phyloP scores from a whole-genome alignment of 2,888 invertebrate species.

The Lamellibrachia satsuma region DNA sequence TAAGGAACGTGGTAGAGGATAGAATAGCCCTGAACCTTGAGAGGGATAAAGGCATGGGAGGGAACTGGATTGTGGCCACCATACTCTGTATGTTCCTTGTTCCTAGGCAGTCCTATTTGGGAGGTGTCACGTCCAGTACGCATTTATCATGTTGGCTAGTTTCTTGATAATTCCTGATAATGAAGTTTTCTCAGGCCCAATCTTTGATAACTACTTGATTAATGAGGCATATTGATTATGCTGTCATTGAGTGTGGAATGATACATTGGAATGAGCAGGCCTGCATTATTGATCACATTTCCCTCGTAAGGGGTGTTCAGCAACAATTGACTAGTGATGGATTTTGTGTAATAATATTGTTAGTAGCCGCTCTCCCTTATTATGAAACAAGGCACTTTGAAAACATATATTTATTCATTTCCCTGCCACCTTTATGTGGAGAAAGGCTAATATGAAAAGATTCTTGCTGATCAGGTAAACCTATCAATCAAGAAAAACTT shows the following conservation, averaged over 20 bases:
- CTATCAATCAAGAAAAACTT: no score
- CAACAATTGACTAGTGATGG: neutral
- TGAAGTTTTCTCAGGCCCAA: neutral
- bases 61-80: neutral
- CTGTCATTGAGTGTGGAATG: neutral
- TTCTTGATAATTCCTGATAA: neutral
- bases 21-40: no score
- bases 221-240: neutral
- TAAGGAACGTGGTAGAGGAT: no score
- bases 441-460: no score
- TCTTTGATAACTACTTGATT: neutral
- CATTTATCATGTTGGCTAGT: neutral
- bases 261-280: neutral
- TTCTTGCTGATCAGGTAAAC: no score
- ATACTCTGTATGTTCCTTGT: neutral
- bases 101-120: neutral
- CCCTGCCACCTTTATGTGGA: no score
- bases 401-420: neutral
- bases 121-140: neutral
- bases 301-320: neutral
- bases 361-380: neutral
- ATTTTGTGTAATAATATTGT: neutral
- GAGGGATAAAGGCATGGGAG: neutral
- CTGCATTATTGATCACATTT: neutral
- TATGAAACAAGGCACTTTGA: neutral